Evolutionary conservation across 2,797 vertebrate species (phyloP).

Genomic region (Taeniopygia guttata): DNA sequence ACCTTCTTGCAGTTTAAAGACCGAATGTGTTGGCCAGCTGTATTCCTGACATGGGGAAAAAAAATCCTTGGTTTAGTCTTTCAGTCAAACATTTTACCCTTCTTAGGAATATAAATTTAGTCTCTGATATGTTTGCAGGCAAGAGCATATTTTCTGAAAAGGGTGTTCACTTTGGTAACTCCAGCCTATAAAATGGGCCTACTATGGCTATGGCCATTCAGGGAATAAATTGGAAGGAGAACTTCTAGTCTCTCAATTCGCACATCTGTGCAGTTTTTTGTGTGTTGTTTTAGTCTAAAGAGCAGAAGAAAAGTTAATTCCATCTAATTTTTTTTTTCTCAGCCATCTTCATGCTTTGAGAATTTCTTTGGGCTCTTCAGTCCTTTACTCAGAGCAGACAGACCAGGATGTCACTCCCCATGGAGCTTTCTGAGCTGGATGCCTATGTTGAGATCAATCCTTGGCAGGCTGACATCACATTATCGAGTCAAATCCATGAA

Average conservation of each 20-base stretch:
- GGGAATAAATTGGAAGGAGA: neutral
- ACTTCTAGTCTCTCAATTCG: neutral
- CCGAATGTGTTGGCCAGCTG: neutral
- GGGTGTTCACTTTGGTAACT: neutral
- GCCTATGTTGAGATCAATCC: neutral
- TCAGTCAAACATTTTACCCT: neutral
- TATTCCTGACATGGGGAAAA: neutral
- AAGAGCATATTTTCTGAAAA: neutral
- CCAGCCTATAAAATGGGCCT: neutral
- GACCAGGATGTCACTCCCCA: neutral
- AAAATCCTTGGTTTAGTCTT: neutral
- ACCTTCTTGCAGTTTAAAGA: neutral
- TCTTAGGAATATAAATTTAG: neutral
- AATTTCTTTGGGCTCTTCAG: neutral
- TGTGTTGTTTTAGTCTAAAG: neutral
- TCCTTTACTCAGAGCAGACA: neutral
- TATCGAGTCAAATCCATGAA: neutral
- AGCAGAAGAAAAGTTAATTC: neutral
- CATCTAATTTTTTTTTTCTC: neutral
- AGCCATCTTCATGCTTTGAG: neutral
- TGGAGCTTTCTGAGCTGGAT: neutral
- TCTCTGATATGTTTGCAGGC: neutral
- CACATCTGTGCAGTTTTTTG: neutral
- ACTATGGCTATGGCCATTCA: too few relatives aligned
- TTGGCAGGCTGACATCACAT: neutral